Evolutionary conservation across 92 coral and sea anemone genomes (phyloP).

Genomic region (Palythoa grandiflora): DNA sequence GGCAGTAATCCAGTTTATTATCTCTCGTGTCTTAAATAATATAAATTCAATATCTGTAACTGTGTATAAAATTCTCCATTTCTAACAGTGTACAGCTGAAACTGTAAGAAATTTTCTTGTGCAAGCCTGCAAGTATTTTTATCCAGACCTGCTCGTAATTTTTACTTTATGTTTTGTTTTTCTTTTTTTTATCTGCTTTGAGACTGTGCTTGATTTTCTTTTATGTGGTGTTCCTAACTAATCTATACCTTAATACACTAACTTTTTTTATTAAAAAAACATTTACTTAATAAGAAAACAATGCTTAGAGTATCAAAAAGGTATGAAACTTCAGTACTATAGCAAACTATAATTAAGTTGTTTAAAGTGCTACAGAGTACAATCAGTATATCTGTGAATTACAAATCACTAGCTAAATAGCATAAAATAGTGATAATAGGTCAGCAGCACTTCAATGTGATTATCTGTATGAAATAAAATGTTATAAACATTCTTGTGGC

Average conservation of each 20-base stretch:
- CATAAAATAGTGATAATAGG: neutral
- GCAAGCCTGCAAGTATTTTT: constrained; percentile 4
- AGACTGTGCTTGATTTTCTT: neutral
- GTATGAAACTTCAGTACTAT: neutral
- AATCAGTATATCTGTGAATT: neutral
- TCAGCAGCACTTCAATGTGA: neutral
- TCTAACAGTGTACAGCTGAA: neutral
- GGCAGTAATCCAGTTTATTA: constrained; percentile 8
- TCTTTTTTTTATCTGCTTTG: neutral
- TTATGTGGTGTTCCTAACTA: constrained; percentile 1
- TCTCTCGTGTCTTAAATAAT: neutral
- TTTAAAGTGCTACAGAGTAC: neutral
- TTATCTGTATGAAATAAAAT: constrained; percentile 9
- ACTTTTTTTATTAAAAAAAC: neutral
- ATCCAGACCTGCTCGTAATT: neutral
- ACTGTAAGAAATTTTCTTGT: neutral
- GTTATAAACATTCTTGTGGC: constrained; percentile 17
- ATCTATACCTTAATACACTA: neutral
- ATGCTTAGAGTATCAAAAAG: neutral
- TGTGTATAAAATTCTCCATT: neutral
- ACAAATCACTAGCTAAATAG: neutral
- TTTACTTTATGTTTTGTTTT: neutral
- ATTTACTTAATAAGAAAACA: neutral
- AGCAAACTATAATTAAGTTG: neutral
- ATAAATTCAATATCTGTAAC: constrained; percentile 1